Base-by-base conservation (phyloP, 2,888 invertebrate genomes). In the Drosophila paranaensis region DNA sequence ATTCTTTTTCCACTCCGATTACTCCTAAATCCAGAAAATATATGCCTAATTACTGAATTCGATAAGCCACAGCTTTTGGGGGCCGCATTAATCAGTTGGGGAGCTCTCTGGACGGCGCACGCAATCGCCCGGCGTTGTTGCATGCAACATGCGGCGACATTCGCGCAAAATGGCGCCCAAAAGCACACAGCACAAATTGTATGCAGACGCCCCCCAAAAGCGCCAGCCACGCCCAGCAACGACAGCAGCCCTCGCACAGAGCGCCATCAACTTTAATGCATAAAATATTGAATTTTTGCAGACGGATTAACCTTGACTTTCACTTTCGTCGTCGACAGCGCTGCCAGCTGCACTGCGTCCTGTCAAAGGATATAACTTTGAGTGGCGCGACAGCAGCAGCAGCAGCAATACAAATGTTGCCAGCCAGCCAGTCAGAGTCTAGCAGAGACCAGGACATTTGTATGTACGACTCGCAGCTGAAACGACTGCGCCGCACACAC, bases 221-320 rank as follows among this genome's bases (percentile, higher is more conserved):
- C 2, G 27, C 10, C 45, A 14, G 46, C 51, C 45, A n/a, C 20
- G 37, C 27, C 42, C 62, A 35, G 39, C 62, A 35, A 16, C 40
- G 50, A 14, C 40, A 16, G 27, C 40, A 33, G n/a, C 8, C 20
- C n/a, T 5, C 37, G 35, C n/a, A 13, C 20, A 25, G 42, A 56
- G 20, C 54, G 55, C 86, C 84, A 84, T 88, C 75, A 89, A 91
- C 83, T 91, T 91, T 88, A 88, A 91, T 91, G 91, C 90, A 91
- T 85, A 90, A 91, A 90, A 89, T 89, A 89, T 89, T 90, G 89
- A 90, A 88, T 90, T 83, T 89, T 91, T 88, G 90, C 92, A 92
- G 90, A 91, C 90, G 90, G 91, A 92, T 92, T 92, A 92, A 92
- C 92, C 92, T 92, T 92, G 92, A 92, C 92, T 92, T 92, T 92